These are phyloP conservation scores for Phalloptychus januarius DNA, from an alignment of 2,797 vertebrate genomes.

Conservation along the genomic window DNA sequence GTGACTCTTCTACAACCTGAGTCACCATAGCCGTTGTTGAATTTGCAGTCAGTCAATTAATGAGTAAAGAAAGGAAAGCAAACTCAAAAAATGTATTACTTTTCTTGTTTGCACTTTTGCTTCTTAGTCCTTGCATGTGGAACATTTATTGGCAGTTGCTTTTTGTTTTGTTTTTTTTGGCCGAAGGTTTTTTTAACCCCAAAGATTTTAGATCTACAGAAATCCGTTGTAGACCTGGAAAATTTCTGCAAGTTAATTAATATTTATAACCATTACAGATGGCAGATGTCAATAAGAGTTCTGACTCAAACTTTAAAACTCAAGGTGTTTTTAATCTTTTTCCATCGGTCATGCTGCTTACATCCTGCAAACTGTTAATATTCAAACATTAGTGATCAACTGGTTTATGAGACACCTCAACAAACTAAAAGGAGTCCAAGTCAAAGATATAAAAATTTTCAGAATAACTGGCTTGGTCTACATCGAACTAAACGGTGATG, in stretches of 20 bases:
- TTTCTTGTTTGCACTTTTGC: not conserved
- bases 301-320: not conserved
- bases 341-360: not conserved
- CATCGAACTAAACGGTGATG: not conserved
- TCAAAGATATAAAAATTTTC: not conserved
- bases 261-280: not conserved
- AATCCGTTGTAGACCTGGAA: not conserved
- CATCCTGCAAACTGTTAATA: not conserved
- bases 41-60: not conserved
- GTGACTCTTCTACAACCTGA: not conserved
- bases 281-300: not conserved
- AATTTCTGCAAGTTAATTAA: not conserved
- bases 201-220: too few species aligned
- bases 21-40: not conserved
- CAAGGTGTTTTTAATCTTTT: not conserved
- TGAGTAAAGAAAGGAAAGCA: not conserved
- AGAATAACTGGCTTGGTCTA: not conserved
- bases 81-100: not conserved
- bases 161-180: too few species aligned
- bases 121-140: not conserved
- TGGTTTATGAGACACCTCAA: not conserved
- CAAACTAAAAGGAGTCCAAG: not conserved
- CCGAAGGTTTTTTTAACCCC: too few species aligned
- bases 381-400: not conserved
- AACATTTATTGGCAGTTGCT: not conserved